These are phyloP conservation scores for Artibeus jamaicensis DNA, from an alignment of 2,797 vertebrate genomes.

Conservation along the genomic window DNA sequence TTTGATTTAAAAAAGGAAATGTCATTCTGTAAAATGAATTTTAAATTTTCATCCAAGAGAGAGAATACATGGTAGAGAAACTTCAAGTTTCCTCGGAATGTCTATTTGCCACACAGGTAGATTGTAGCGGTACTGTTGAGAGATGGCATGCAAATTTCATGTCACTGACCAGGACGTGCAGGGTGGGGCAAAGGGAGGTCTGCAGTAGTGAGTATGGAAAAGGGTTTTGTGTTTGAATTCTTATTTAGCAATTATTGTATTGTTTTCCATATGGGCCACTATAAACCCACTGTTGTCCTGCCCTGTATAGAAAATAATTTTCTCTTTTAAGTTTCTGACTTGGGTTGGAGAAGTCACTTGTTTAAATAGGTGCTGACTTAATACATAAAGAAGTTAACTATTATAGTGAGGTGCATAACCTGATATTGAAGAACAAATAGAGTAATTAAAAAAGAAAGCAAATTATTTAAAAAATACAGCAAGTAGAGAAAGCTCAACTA, in stretches of 20 bases:
- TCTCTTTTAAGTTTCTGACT: background rate
- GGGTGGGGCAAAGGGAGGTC: background rate
- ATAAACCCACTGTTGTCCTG: background rate
- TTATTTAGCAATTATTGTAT: background rate
- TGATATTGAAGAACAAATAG: background rate
- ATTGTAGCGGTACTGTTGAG: background rate
- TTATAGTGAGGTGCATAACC: background rate
- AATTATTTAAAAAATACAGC: background rate
- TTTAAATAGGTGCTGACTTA: background rate
- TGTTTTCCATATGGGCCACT: background rate
- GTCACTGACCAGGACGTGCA: too few relatives aligned
- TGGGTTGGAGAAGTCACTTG: background rate
- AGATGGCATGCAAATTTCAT: background rate
- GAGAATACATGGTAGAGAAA: background rate
- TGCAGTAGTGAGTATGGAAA: too few relatives aligned
- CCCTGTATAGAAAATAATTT: background rate
- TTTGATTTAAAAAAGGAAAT: background rate
- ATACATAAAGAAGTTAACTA: background rate
- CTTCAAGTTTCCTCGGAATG: background rate
- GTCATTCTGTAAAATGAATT: background rate
- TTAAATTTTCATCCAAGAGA: background rate
- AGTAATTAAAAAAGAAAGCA: background rate
- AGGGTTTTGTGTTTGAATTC: background rate
- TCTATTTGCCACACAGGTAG: background rate
- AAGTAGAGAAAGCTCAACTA: background rate